Base-by-base conservation (phyloP, 1,140 invertebrate genomes). In the Diorhabda sublineata region DNA sequence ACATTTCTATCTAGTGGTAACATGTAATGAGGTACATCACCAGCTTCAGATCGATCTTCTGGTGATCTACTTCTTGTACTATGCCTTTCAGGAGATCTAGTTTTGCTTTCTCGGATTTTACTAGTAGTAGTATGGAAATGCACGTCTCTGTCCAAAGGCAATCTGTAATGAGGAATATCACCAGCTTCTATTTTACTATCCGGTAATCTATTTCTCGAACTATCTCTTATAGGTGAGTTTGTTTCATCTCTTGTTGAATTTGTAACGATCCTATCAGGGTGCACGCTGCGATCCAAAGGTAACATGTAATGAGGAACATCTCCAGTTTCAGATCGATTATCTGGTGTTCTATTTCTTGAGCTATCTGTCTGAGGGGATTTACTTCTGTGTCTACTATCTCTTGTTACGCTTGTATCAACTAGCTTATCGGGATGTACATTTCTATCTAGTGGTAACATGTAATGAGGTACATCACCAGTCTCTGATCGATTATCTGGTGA, bases 301-400 rank as follows among this genome's bases (percentile, higher is more conserved):
- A 52, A 52, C 47, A 52, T 52, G 4, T 52, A 52, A 52, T 52
- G 47, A 52, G 47, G 47, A 52, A 52, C 47, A 8, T 52, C 47
- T 67, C 45, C n/a, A 45, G 68, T 66, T 59, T 68, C 69, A 43
- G 60, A 65, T 57, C 66, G 58, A 57, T 70, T 70, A 45, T 71
- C 65, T 9, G 66, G 69, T 2, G 69, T 62, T 3, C 64, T 63
- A 26, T 6, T 5, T 26, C 69, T 41, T 57, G 69, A 56, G 8
- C 58, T 69, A 8, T 67, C 64, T 42, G 63, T 73, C 42, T 72
- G 65, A 5, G 73, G 73, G 2, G 75, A 72, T 44, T 59, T 66
- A 3, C 68, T 69, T 66, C 71, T 67, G 5, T 57, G 47, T 2
- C 2, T 4, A 52, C 26, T 26, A 26, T 26, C 26, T 26, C 26